Conservation (phyloP, 2,888 invertebrate species). For the Sisyra terminalis region DNA sequence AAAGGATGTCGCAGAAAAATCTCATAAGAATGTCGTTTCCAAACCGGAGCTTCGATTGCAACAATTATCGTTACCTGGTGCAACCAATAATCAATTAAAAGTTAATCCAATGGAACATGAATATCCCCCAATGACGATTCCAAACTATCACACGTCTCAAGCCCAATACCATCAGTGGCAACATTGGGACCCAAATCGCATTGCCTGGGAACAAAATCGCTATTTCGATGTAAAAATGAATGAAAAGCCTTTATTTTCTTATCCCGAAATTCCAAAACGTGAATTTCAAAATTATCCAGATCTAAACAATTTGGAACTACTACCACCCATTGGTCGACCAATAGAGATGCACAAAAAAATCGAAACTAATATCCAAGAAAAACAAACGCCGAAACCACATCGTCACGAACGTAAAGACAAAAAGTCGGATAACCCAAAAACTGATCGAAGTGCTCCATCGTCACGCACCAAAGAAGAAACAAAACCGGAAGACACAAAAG, state of each 20-base stretch:
- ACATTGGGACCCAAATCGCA: constrained; percentile 35
- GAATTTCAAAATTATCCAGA: constrained; percentile 23
- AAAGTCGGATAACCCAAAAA: constrained; percentile 12
- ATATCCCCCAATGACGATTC: constrained; percentile 45
- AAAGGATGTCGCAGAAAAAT: constrained; percentile 4
- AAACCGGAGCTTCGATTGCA: constrained; percentile 6
- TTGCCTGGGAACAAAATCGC: constrained; percentile 37
- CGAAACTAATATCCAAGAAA: constrained; percentile 8
- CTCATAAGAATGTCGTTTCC: not conserved
- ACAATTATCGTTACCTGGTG: not conserved
- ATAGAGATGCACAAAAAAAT: constrained; percentile 22
- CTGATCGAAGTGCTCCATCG: constrained; percentile 9
- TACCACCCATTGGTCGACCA: constrained; percentile 22
- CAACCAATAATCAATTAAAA: not conserved
- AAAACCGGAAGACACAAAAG: constrained; percentile 11
- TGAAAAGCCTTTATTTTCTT: constrained; percentile 36
- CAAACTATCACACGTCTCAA: constrained; percentile 46
- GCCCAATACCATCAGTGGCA: constrained; percentile 47
- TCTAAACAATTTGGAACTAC: too few relatives aligned
- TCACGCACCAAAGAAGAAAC: constrained; percentile 17
- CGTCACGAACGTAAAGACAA: constrained; percentile 20
- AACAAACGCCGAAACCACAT: constrained; percentile 17
- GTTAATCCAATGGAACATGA: constrained; percentile 20
- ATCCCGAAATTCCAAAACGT: constrained; percentile 25
- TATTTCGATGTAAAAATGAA: constrained; percentile 32